A percentile compares a stretch with the other conserved stretches of the same genome.
Evolutionary conservation across 1,140 invertebrate species (phyloP).

Genomic region (Heliconius himera): DNA sequence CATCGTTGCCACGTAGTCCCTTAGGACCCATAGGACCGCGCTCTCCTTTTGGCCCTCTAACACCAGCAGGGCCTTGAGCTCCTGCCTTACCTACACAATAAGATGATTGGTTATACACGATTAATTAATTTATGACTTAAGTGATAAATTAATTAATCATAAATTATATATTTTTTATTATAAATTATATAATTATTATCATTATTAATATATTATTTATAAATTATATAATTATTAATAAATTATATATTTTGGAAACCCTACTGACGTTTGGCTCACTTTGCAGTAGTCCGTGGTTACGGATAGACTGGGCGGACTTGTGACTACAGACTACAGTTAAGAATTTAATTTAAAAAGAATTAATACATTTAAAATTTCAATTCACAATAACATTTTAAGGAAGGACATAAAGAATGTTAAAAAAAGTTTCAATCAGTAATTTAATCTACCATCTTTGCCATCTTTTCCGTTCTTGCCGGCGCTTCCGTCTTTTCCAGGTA

Average conservation of each 20-base stretch:
- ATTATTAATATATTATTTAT: no score
- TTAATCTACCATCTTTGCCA: slow-evolving; percentile 84
- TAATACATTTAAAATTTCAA: background rate
- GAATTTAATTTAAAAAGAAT: no score
- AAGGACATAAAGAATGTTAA: background rate
- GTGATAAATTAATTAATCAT: no score
- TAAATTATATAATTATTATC: no score
- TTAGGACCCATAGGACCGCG: slow-evolving; percentile 86
- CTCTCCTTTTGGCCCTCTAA: slow-evolving; percentile 83
- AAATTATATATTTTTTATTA: no score
- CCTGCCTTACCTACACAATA: slow-evolving; percentile 71
- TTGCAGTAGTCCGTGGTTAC: no score
- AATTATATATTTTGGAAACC: no score
- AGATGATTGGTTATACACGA: background rate
- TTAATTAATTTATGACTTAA: no score
- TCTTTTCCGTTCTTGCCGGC: slow-evolving; percentile 75
- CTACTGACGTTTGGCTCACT: no score
- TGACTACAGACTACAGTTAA: no score
- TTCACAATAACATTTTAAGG: background rate
- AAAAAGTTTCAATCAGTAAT: background rate
- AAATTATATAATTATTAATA: no score
- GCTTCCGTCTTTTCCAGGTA: slow-evolving; percentile 87
- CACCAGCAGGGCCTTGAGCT: slow-evolving; percentile 82
- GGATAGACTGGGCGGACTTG: no score
- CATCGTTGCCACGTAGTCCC: slow-evolving; percentile 86